Base-by-base conservation (phyloP, 2,888 invertebrate species). In the Choreutis nemorana region DNA sequence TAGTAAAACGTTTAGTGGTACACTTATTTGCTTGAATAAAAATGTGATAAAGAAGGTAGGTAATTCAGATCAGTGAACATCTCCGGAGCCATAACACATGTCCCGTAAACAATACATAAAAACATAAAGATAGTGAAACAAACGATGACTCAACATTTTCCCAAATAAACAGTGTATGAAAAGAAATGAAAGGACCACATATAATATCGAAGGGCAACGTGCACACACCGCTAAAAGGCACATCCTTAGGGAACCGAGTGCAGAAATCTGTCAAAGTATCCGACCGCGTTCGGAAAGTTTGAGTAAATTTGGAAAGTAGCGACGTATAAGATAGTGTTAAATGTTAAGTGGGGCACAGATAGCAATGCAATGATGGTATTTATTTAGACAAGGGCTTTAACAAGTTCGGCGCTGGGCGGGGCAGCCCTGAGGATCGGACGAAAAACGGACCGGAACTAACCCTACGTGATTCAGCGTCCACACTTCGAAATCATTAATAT, bases 141-240 rank as follows among this genome's bases (percentile, higher is more conserved):
- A 61, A 68, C 46, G 64, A 47, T 66, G 57, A 57, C 47, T 52
- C 57, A 59, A 52, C 63, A 52, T 39, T 59, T 55, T 59, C 62
- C 51, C 16, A 61, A 66, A 63, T 48, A 29, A 65, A 61, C 40
- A 44, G 55, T 46, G 33, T 42, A 50, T 50, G 50, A 56, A 37
- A 63, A 58, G 41, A 50, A 67, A 68, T 59, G 57, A 65, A 64
- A 58, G 58, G 73, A 75, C 71, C 75, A 78, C 77, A 78, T 75
- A 75, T 73, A 78, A 73, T 71, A 72, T 64, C 48, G 56, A 65
- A 73, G 73, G 71, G 62, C 58, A 58, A 72, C 77, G 78, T 78
- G 77, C 77, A 73, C 56, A 73, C 73, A 70, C 58, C 54, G 62
- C 70, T 70, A 72, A 66, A 72, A 77, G 73, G 64, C 75, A 75